Percentiles rank a stretch among this genome's conserved stretches.
phyloP scores from a whole-genome alignment of 2,888 invertebrate species.

The Clanis bilineata region DNA sequence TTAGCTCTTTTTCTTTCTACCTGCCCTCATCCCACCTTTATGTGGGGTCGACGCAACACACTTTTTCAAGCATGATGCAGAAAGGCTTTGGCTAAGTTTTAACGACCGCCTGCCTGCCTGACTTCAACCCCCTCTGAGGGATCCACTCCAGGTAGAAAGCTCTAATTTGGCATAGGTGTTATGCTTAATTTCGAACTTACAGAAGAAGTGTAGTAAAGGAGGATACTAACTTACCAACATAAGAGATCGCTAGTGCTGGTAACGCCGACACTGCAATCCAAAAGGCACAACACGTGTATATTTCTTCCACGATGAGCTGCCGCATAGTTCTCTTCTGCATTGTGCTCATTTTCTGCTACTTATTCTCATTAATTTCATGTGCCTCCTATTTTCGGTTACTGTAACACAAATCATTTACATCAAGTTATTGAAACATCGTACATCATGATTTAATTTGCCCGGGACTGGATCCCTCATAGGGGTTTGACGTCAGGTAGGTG shows the following conservation, averaged over 20 bases:
- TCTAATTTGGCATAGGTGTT: no score
- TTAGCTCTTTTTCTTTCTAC: no score
- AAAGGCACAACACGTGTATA: slow-evolving; percentile 71
- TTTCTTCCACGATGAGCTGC: slow-evolving; percentile 54
- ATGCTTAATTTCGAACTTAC: neutral
- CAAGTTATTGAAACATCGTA: neutral
- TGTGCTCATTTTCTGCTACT: slow-evolving; percentile 17
- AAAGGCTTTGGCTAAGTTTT: no score
- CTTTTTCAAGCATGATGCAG: no score
- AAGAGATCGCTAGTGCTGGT: slow-evolving; percentile 67
- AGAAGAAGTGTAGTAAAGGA: neutral
- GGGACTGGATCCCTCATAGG: no score
- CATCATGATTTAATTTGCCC: no score
- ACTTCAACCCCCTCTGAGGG: no score
- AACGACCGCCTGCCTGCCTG: no score
- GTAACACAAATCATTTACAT: neutral
- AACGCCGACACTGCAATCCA: slow-evolving; percentile 66
- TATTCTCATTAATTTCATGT: neutral
- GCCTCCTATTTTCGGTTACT: neutral
- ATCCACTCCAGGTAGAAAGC: no score
- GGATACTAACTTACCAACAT: slow-evolving; percentile 58
- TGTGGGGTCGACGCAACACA: no score
- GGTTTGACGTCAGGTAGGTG: no score
- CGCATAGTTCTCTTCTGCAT: slow-evolving; percentile 43
- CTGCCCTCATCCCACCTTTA: no score